These are phyloP conservation scores for Pogonomyrmex barbatus DNA, from an alignment of 1,140 invertebrate species.

Conservation along the genomic window DNA sequence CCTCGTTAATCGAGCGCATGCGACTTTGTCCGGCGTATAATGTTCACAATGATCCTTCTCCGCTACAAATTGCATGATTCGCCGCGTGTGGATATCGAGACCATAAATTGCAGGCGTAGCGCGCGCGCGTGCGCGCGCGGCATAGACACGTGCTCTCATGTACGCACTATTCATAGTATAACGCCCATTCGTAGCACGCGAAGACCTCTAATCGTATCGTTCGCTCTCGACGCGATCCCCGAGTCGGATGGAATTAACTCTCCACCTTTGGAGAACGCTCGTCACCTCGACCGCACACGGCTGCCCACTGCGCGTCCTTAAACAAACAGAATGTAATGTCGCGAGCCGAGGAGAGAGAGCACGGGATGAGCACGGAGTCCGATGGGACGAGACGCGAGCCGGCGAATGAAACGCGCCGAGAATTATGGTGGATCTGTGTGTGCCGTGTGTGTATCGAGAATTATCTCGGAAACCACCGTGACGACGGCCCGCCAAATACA, in stretches of 20 bases:
- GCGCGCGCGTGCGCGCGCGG: not conserved
- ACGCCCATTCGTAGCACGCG: conserved; percentile 49
- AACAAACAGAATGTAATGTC: conserved; percentile 61
- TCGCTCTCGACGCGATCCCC: not conserved
- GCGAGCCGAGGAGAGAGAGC: not conserved
- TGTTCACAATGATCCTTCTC: not conserved
- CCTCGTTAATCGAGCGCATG: not conserved
- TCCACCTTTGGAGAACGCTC: conserved; percentile 22
- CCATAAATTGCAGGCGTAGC: conserved; percentile 23
- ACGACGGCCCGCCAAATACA: conserved; percentile 63
- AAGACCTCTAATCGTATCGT: conserved; percentile 43
- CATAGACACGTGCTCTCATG: conserved; percentile 50
- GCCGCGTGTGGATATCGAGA: not conserved
- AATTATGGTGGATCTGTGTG: conserved; percentile 50
- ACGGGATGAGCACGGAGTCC: not conserved
- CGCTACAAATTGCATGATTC: not conserved
- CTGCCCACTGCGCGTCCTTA: conserved; percentile 35
- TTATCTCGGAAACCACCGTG: conserved; percentile 70
- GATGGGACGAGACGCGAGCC: not conserved
- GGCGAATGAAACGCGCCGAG: conserved; percentile 34
- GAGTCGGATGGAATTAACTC: conserved; percentile 23
- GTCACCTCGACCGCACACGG: conserved; percentile 51
- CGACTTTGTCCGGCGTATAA: not conserved
- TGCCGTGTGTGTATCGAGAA: conserved; percentile 64
- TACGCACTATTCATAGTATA: conserved; percentile 50